Evolutionary conservation across 2,888 invertebrate species (phyloP), one percentile per base, ranked within the genome.

Genomic region (Neuroscelio doddi): DNA sequence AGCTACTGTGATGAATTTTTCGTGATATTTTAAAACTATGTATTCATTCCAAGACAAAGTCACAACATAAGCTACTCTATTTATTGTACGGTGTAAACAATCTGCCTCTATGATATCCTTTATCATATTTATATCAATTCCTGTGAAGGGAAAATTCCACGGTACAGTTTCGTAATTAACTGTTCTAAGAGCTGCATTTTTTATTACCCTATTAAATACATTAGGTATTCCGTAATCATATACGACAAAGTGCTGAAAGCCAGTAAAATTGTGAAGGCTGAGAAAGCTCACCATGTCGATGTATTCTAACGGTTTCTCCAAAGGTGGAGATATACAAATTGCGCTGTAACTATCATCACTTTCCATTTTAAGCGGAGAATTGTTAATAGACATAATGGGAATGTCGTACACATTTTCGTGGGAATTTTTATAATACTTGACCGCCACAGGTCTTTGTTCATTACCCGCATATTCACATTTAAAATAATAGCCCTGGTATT

Each of bases 31-130:
- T 1, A 91, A 89, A 26, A 90, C 89, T 44, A 92, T 76, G 71
- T 88, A 91, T 71, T 92, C 91, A 72, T 91, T 89, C 88, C 90
- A 89, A 0, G 89, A 86, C 27, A 91, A 76, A 0, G 88, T 86
- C 27, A 71, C 71, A 14, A 80, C 75, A 52, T 80, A 80, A 57
- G 87, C 84, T 0, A 87, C 87, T 73, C 85, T 84, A 71, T 87
- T 86, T 57, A 87, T 87, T 51, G 89, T 89, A 65, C 92, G 87
- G 63, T 90, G 88, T 12, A 89, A 74, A 75, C 92, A 92, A 80
- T 92, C 92, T 17, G 88, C 83, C 78, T 90, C 88, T 9, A 91
- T 86, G 27, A 91, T 86, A 72, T 85, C 85, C 41, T 86, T 79
- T 34, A 85, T 76, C 12, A 80, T 42, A 36, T 76, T 73, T 14